Percentiles rank a stretch among this genome's conserved stretches.
phyloP scores from a whole-genome alignment of 2,797 vertebrate species.

The Acridotheres tristis region DNA sequence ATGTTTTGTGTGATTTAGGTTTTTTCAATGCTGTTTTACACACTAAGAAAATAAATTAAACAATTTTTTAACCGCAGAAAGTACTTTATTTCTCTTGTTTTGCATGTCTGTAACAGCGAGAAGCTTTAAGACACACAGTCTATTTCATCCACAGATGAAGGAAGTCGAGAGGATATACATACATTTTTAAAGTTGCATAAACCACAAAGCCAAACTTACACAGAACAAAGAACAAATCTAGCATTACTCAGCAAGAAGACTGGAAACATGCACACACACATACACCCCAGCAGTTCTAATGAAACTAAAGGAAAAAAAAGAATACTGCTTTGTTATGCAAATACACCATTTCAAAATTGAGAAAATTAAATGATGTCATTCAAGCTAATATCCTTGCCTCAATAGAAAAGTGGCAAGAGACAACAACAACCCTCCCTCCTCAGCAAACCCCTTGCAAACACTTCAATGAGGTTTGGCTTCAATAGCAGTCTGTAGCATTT shows the following conservation, averaged over 20 bases:
- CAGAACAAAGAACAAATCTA: conserved; percentile 48
- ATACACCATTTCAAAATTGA: conserved; percentile 15
- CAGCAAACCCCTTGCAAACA: background rate
- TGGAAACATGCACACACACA: conserved; percentile 9
- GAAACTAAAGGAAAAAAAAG: background rate
- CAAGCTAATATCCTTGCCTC: conserved; percentile 33
- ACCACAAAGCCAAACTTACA: conserved; percentile 40
- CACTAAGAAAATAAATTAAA: background rate
- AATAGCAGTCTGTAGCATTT: background rate
- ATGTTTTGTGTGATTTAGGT: background rate
- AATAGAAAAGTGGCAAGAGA: conserved; percentile 11
- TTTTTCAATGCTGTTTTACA: fast-evolving
- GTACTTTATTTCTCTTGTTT: background rate
- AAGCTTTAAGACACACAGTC: background rate
- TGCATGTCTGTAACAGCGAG: background rate
- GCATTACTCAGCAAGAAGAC: conserved; percentile 49
- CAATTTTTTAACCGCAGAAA: background rate
- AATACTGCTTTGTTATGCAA: conserved; percentile 55
- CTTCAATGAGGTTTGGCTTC: conserved; percentile 16
- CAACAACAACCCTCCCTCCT: background rate
- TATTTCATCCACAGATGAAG: background rate
- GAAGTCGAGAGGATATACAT: background rate
- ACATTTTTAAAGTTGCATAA: conserved; percentile 14
- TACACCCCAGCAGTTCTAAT: background rate
- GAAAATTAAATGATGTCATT: conserved; percentile 61